A percentile compares a stretch with the other conserved stretches of the same genome.
Conservation (phyloP, 2,797 vertebrate genomes). For the Taenioides sp. region DNA sequence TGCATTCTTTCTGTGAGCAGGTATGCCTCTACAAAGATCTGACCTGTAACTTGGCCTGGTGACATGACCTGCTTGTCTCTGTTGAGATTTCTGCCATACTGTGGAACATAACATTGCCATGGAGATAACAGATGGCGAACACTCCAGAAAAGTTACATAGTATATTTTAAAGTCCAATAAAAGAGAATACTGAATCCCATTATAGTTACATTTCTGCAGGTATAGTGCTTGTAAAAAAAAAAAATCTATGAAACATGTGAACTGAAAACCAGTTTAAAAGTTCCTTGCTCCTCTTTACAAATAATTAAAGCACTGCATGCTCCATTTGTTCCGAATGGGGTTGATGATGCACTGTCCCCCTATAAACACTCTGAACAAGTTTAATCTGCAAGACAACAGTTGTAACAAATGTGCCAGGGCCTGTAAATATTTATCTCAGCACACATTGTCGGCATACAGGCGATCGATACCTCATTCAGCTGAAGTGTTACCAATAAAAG, state of each 20-base stretch:
- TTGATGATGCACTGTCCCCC: conserved; percentile 1
- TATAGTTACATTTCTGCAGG: background rate
- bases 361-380: conserved; percentile 12
- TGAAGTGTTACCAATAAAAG: conserved; percentile 65
- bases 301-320: background rate
- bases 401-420: conserved; percentile 44
- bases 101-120: too few species aligned
- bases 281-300: background rate
- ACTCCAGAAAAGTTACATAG: too few species aligned
- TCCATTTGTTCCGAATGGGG: conserved; percentile 6
- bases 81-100: too few species aligned
- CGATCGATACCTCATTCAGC: conserved; percentile 67
- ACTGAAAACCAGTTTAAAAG: conserved; percentile 1
- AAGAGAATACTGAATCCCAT: background rate
- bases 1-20: too few species aligned
- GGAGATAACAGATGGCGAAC: too few species aligned
- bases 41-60: too few species aligned
- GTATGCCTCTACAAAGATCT: too few species aligned
- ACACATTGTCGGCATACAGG: conserved; percentile 36
- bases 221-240: background rate
- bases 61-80: too few species aligned
- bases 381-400: conserved; percentile 35
- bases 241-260: background rate
- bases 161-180: background rate
- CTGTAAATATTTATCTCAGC: conserved; percentile 63